phyloP scores from a whole-genome alignment of 2,888 invertebrate species.

The Globia sparganii region DNA sequence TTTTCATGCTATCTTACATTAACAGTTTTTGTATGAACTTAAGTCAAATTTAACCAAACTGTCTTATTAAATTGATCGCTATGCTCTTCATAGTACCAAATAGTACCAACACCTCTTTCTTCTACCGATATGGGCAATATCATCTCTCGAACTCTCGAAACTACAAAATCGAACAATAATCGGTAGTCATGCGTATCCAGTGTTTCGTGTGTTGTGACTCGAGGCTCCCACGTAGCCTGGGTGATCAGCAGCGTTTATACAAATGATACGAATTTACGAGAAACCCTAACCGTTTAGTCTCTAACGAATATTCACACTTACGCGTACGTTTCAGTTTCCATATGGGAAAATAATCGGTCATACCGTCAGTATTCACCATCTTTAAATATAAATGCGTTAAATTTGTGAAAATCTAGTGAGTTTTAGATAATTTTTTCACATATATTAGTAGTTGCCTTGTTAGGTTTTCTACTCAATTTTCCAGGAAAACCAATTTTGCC shows the following conservation, averaged over 20 bases:
- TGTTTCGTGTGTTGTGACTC: conserved; percentile 58
- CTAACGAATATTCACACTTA: conserved; percentile 66
- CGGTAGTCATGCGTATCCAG: conserved; percentile 36
- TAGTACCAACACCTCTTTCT: not conserved
- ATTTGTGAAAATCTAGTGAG: not conserved
- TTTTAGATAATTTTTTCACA: not conserved
- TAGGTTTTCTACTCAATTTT: not conserved
- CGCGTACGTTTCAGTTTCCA: conserved; percentile 64
- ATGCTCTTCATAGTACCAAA: not conserved
- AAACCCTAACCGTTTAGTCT: conserved; percentile 71
- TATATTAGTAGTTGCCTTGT: not conserved
- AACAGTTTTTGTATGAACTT: not conserved
- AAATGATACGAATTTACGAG: conserved; percentile 79
- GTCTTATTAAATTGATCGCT: no score
- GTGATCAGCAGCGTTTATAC: conserved; percentile 71
- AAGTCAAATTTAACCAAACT: not conserved
- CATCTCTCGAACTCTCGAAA: conserved; percentile 25
- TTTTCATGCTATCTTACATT: not conserved
- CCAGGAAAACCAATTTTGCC: not conserved
- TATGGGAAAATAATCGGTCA: conserved; percentile 7
- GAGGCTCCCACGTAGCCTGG: conserved; percentile 45
- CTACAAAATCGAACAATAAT: conserved; percentile 25
- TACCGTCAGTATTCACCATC: not conserved
- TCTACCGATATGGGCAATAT: not conserved
- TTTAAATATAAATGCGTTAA: not conserved